Conservation (phyloP, 2,888 invertebrate species). For the Rutpela maculata region DNA sequence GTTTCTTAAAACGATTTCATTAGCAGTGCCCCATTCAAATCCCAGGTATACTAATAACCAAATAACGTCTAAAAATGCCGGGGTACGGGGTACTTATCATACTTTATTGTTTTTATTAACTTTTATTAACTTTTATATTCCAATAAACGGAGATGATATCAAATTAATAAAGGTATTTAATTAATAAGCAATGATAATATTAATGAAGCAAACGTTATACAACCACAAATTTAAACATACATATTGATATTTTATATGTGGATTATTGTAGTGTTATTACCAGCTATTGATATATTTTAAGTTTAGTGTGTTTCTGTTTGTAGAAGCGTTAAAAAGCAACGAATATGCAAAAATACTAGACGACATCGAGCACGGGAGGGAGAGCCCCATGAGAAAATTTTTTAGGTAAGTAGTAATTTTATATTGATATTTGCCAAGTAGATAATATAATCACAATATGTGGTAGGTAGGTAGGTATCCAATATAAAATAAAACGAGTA, state of each 20-base stretch:
- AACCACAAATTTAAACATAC: not conserved
- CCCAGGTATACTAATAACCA: too few relatives aligned
- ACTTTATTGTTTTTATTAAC: not conserved
- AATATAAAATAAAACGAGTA: too few relatives aligned
- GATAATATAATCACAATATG: too few relatives aligned
- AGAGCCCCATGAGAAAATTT: not conserved
- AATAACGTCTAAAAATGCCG: too few relatives aligned
- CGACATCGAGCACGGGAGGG: not conserved
- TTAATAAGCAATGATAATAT: slow-evolving; percentile 9
- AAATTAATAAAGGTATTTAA: slow-evolving; percentile 3
- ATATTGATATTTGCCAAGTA: not conserved
- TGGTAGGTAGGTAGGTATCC: too few relatives aligned
- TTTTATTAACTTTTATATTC: not conserved
- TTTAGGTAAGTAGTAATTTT: not conserved
- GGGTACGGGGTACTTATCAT: not conserved
- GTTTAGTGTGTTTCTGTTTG: not conserved
- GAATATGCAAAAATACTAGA: slow-evolving; percentile 3
- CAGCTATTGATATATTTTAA: slow-evolving; percentile 1
- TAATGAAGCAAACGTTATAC: not conserved
- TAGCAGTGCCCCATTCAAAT: too few relatives aligned
- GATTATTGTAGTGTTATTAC: not conserved
- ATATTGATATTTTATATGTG: too few relatives aligned
- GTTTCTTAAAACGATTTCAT: too few relatives aligned
- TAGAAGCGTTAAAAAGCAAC: not conserved
- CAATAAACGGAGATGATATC: not conserved